Percentiles rank a stretch among this genome's conserved stretches.
Conservation (phyloP, 1,140 invertebrate species). For the Trachymyrmex septentrionalis region DNA sequence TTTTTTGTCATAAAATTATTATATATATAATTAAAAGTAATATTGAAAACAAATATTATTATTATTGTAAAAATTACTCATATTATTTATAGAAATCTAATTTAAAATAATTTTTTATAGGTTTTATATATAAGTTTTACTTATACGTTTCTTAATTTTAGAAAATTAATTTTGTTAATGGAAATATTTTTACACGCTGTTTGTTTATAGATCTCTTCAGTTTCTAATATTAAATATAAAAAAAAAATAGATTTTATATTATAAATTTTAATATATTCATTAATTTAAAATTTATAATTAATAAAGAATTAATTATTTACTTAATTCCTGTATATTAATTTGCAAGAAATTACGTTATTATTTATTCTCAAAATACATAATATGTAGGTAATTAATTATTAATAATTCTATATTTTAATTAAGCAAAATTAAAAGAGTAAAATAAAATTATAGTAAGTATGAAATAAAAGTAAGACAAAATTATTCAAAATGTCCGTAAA, state of each 20-base stretch:
- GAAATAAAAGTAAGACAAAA: neutral
- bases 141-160: neutral
- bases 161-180: neutral
- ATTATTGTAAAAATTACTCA: neutral
- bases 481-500: too few species aligned
- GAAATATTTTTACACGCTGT: neutral
- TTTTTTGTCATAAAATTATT: constrained; percentile 1
- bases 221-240: neutral
- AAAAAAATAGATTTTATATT: neutral
- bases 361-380: too few species aligned
- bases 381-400: too few species aligned
- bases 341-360: neutral
- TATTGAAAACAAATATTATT: neutral
- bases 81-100: neutral
- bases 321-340: neutral
- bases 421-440: neutral
- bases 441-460: neutral
- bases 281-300: too few species aligned
- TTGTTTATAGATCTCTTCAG: neutral
- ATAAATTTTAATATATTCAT: neutral
- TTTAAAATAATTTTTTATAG: neutral
- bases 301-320: too few species aligned
- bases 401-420: neutral
- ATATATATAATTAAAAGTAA: neutral
- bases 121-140: neutral